Conservation (phyloP, 2,888 invertebrate genomes). For the Platycnemis pennipes region DNA sequence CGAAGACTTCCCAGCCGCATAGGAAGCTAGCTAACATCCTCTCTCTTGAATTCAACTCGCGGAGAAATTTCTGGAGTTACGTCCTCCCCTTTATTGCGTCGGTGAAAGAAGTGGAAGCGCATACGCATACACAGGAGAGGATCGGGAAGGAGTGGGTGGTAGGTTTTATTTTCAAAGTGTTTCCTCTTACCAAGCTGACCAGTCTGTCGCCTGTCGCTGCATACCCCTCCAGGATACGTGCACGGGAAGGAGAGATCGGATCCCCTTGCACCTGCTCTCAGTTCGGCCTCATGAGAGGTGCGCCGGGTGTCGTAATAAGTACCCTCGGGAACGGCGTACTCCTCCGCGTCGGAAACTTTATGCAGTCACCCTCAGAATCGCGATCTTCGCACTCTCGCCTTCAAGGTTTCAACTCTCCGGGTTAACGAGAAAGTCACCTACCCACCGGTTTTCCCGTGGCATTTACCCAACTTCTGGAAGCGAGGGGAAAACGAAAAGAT, state of each 20-base stretch:
- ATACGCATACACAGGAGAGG: background rate
- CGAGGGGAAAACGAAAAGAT: background rate
- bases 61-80: too few species aligned
- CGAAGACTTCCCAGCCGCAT: too few species aligned
- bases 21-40: too few species aligned
- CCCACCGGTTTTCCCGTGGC: too few species aligned
- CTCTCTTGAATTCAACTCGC: too few species aligned
- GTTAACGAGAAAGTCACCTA: too few species aligned
- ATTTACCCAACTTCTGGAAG: too few species aligned
- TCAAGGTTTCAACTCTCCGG: too few species aligned
- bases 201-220: background rate
- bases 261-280: background rate
- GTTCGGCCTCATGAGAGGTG: background rate
- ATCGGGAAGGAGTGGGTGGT: background rate
- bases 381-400: too few species aligned
- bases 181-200: background rate
- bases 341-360: background rate
- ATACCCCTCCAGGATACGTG: background rate
- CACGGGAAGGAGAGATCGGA: background rate
- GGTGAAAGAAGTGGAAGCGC: background rate
- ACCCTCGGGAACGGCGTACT: background rate
- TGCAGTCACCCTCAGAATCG: too few species aligned
- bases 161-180: background rate
- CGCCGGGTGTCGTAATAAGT: background rate
- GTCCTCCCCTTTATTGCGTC: background rate